Base-by-base conservation (phyloP, 2,888 invertebrate genomes). In the Phortica magna region DNA sequence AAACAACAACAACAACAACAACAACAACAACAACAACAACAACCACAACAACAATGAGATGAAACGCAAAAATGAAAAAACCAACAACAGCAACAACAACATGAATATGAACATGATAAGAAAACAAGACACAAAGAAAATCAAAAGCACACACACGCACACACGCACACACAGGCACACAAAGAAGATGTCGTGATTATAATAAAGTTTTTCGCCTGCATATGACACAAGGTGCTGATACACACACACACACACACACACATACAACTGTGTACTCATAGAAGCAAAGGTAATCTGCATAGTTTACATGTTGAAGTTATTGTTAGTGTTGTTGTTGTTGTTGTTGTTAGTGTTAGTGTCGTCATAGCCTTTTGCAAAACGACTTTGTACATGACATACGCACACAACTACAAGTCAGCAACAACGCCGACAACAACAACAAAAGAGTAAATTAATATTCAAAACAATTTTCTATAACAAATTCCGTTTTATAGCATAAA, bases 361-460 rank as follows among this genome's bases (percentile, higher is more conserved):
- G 17, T 43, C 55, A 48, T 61, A 59, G 9, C 14, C 48, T 48
- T 12, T 48, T 48, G 14, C 14, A 48, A 48, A 48, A 48, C 7
- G 48, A 48, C 48, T 48, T 48, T 48, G 48, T 14, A 14, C 48
- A 48, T 48, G 10, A 48, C 10, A 42, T 42, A 9, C 42, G 67
- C 17, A 42, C 7, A 7, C 65, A 31, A 48, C 2, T 12, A 10
- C 31, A 65, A 14, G 48, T n/a, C 43, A 42, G n/a, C 17, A 12
- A 10, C 43, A 12, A 4, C 48, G 17, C 14, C 53, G 10, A 12
- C 70, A 53, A 12, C 70, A 9, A 14, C 53, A 17, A 57, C 14
- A 17, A 72, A 53, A 55, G 55, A 84, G 83, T 84, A 83, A 84
- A 86, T 84, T 86, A 83, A 84, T 84, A 84, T 84, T 83, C 84